Evolutionary conservation across 2,113 vertebrate species (phyloP), one percentile per base, ranked within the genome.

Genomic region (Chaetops frenatus): DNA sequence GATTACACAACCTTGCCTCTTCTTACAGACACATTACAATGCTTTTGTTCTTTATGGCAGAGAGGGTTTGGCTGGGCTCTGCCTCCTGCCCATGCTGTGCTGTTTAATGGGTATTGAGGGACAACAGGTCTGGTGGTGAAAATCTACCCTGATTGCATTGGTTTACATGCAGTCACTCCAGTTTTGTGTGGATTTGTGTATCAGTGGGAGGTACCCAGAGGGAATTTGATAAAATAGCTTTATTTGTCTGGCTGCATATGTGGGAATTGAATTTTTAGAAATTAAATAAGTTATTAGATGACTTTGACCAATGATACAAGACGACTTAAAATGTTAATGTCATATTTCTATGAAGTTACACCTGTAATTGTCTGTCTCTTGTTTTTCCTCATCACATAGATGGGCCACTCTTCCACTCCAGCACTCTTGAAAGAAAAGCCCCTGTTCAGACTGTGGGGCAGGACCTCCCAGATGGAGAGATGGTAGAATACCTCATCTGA

Each of bases 401-500:
- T 97, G 97, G 95, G 40, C 82, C 97, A 51, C 86, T 97, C 94
- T 98, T 98, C 97, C 98, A 98, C 92, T 97, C 97, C 96, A 98
- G 64, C 95, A 98, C 98, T 83, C 97, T 98, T 81, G 98, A 98
- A 97, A 97, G 98, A 95, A 98, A 98, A 97, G 86, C 96, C 76
- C 95, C 98, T 65, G 80, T 97, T 96, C 98, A 98, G 78, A 92
- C 94, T 67, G 56, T 98, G 96, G 97, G 97, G 94, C 98, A 98
- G 96, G 98, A 98, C 94, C 94, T 97, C 92, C 97, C 97, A 66
- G 98, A 98, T 78, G 97, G 97, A 58, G 98, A 98, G 95, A 97
- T 98, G 97, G 98, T 98, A 96, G 98, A 98, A 97, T 98, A 98
- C 98, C 98, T 98, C 96, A 98, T 98, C 97, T 98, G 96, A 98